Base-by-base conservation (phyloP, 2,797 vertebrate genomes). In the Borostomias antarcticus region DNA sequence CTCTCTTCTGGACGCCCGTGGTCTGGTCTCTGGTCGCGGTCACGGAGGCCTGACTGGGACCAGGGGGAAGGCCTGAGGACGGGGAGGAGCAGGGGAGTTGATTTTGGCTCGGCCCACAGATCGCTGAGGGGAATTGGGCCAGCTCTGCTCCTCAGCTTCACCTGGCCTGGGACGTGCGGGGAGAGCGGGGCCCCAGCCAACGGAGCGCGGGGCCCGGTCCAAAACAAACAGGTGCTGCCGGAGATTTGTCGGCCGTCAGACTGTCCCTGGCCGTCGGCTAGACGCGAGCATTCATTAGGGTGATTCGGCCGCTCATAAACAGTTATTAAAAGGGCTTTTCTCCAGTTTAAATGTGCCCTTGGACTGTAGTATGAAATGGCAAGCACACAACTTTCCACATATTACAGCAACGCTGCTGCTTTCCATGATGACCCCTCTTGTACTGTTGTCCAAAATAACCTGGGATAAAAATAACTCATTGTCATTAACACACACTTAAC, bases 301-400 rank as follows among this genome's bases (percentile, higher is more conserved):
- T 84, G 76, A 85, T 81, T 87, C 81, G 85, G 76, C 64, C 61
- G 37, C 73, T 85, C 81, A 76, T 88, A 83, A 85, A 86, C 81
- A 87, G 76, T 71, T 83, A 85, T 84, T 85, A 86, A 70, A n/a
- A 60, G 15, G 78, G 80, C 80, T 83, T 85, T 85, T 77, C 76
- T 83, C 67, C 62, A 50, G 74, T 70, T 85, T 69, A 69, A 63
- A 74, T 78, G 80, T 50, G 26, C 57, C 70, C 68, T 66, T 48
- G 72, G 59, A 30, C 35, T 47, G 62, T 57, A 30, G 68, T 73
- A 54, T 76, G 68, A 73, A 63, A 45, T 81, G 76, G 74, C 69
- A 77, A 66, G 45, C 53, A 43, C 40, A 73, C 68, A 85, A 78
- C 66, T 82, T 82, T 83, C 61, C 74, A 74, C 56, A 29, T 47